Percentiles rank a stretch among this genome's conserved stretches.
These are phyloP conservation scores for Drosophila mettleri DNA, from an alignment of 2,888 invertebrate species.

Conservation along the genomic window DNA sequence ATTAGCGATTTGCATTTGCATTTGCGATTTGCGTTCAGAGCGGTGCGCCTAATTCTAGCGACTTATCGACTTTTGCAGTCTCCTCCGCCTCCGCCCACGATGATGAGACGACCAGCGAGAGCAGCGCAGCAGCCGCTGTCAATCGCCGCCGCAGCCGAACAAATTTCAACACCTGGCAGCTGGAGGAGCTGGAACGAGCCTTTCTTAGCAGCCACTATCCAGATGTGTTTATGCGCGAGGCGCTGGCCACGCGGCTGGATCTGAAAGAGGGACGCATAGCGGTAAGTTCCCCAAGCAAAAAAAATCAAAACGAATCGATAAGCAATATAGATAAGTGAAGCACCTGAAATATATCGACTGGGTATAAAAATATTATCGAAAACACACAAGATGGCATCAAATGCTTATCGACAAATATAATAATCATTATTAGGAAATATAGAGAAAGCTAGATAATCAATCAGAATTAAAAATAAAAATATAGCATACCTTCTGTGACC, in stretches of 20 bases:
- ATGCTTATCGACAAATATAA: background rate
- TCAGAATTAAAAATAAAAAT: background rate
- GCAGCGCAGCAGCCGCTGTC: constrained; percentile 85
- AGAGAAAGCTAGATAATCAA: background rate
- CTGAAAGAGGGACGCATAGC: constrained; percentile 99
- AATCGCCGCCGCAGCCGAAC: constrained; percentile 96
- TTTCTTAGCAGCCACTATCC: constrained; percentile 95
- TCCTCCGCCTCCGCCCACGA: constrained; percentile 47
- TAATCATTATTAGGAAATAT: background rate
- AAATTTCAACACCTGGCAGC: constrained; percentile 96
- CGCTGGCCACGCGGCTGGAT: constrained; percentile 97
- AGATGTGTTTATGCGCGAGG: constrained; percentile 99
- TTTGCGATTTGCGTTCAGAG: constrained; percentile 9
- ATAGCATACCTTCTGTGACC: too few species aligned
- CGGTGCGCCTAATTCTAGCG: constrained; percentile 52
- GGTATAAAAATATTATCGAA: background rate
- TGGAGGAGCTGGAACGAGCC: constrained; percentile 96
- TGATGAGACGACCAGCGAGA: constrained; percentile 86
- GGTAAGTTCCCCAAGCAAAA: constrained; percentile 88
- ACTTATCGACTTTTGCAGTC: constrained; percentile 61
- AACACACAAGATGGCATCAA: too few species aligned
- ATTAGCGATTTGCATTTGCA: constrained; percentile 21
- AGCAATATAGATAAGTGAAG: background rate
- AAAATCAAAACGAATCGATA: constrained; percentile 26
- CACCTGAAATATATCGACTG: background rate